Evolutionary conservation across 2,113 vertebrate species (phyloP), one percentile per base, ranked within the genome.

Genomic region (Ranitomeya imitator): DNA sequence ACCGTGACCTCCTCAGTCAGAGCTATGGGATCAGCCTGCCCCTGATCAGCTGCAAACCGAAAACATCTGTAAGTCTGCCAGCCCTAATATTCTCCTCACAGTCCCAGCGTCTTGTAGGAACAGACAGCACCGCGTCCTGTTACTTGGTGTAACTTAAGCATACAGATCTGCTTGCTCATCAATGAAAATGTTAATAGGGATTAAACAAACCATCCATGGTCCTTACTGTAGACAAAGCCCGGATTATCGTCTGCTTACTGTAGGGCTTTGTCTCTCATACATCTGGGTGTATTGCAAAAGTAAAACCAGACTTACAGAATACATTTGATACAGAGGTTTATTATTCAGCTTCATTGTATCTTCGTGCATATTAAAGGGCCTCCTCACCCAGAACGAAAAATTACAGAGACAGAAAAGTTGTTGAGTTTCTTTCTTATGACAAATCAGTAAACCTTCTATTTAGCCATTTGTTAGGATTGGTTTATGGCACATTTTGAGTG

Each of bases 21-120:
- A 94, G 78, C 81, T 93, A 89, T 90, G 95, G 95, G 26, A 93
- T 95, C 91, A 94, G 92, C 73, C 90, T 96, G 86, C 96, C 97
- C 52, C 90, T 90, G 80, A 91, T 97, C 88, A 91, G 90, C 77
- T 93, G 91, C 90, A 96, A 92, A 91, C 93, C 90, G 83, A 79
- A 92, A 86, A 57, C 79, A 79, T 55, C 85, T 90, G 97, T 98
- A 92, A 97, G 96, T 96, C 26, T 59, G 9, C 59, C n/a, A 52
- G n/a, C 3, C 65, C 3, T 19, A 37, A 55, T 55, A 12, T 18
- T 81, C 26, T 16, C 19, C 54, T 14, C 57, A 57, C 54, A 79
- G 55, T 26, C 55, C 31, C 59, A 59, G 54, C 26, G 1, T 61
- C 14, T 76, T 59, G 21, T 59, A 80, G 14, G 5, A 37, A 81